Base-by-base conservation (phyloP, 1,140 invertebrate genomes). In the Lasioglossum baleicum region DNA sequence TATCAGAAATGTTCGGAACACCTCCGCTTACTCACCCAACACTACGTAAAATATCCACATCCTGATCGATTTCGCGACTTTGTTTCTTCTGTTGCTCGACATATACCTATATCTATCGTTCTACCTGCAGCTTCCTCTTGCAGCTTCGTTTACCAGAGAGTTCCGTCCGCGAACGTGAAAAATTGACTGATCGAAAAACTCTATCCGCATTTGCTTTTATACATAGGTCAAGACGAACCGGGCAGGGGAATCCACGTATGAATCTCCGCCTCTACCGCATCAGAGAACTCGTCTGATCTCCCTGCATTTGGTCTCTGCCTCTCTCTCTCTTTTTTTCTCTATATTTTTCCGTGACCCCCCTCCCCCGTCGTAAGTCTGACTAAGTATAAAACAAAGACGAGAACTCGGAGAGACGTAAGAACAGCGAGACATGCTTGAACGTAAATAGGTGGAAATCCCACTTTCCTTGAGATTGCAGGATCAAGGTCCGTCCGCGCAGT, bases 151-250 rank as follows among this genome's bases (percentile, higher is more conserved):
- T 51, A 15, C 22, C 10, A 26, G 3, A 35, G 4, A 53, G 13
- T 7, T n/a, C 64, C 22, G 58, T 72, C 53, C 63, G 48, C n/a
- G 15, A 44, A 77, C 56, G 66, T 71, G 35, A 20, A 65, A 20
- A 31, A 51, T 75, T 17, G 42, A 87, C 84, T 88, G 82, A 48
- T 63, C 35, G 13, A 4, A 48, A 66, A n/a, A 8, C 10, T 2
- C 61, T 1, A 13, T 51, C 20, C 53, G 66, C 56, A 58, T 75
- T 81, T 65, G 73, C 83, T 88, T 87, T 84, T 89, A 89, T 26
- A 26, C 26, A 26, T 88, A 89, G 72, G 60, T 42, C 26, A 75
- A 5, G 20, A 3, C 42, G 2, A 20, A 61, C 51, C 56, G 42
- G 31, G 58, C 17, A 2, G 22, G 35, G 22, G n/a, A 31, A 67